Conservation (phyloP, 2,797 vertebrate species). For the Eutrigla gurnardus region DNA sequence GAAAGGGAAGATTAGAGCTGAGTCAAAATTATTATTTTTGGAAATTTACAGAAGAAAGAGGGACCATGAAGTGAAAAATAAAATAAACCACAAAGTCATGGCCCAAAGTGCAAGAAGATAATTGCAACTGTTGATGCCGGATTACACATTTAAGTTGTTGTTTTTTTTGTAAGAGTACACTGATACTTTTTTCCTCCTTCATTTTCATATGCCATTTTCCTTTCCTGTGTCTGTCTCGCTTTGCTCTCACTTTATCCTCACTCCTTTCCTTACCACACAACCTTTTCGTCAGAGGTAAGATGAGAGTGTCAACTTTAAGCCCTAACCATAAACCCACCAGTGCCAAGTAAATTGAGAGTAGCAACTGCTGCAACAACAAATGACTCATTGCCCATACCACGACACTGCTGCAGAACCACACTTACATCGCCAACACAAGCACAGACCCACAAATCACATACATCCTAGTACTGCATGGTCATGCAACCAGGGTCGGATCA, state of each 20-base stretch:
- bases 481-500: neutral
- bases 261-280: conserved; percentile 48
- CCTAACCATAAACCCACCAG: conserved; percentile 76
- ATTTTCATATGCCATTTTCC: neutral
- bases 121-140: neutral
- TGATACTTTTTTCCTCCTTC: neutral
- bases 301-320: conserved; percentile 65
- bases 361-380: conserved; percentile 64
- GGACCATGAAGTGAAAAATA: neutral
- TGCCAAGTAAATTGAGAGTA: conserved; percentile 81
- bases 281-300: conserved; percentile 43
- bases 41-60: neutral
- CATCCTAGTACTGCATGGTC: neutral
- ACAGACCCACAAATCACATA: conserved; percentile 24
- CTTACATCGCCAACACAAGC: conserved; percentile 4
- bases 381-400: conserved; percentile 47
- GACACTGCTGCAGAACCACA: conserved; percentile 5
- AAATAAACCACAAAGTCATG: conserved; percentile 1
- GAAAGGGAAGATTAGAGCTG: too few species aligned
- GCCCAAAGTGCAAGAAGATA: neutral
- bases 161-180: neutral
- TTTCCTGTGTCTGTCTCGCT: neutral
- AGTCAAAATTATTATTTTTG: neutral
- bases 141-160: neutral
- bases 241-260: conserved; percentile 1